Evolutionary conservation across 2,888 invertebrate species (phyloP), one percentile per base, ranked within the genome.

Genomic region (Orthosia incerta): DNA sequence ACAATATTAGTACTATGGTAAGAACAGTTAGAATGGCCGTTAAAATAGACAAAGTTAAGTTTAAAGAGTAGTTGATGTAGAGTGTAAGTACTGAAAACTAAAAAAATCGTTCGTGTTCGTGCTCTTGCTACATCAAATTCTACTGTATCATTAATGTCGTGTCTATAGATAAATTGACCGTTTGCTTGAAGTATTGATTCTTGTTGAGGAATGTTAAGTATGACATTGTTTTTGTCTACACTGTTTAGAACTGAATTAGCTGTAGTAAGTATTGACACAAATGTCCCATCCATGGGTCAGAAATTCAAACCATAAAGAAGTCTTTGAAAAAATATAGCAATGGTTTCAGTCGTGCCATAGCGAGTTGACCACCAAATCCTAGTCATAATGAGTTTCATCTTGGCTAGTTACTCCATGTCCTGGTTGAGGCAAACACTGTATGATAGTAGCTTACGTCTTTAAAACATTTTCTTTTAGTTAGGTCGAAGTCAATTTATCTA

Each of bases 111-210:
- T 71, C 13, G 59, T 68, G 65, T 80, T 80, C 48, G 56, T 64
- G 71, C 63, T 53, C 5, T 48, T 60, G 60, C 39, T 74, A 71
- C 67, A 31, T 56, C n/a, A 62, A 70, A 62, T 57, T 39, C n/a
- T 69, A 60, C 55, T 67, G 13, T 12, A 53, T 62, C 46, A 69
- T 48, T 63, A 13, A 57, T 60, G 23, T 51, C 1, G 9, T 62
- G 57, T 60, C 57, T 0, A 75, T 80, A 83, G 83, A 83, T 77
- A 73, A 80, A 83, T 77, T 73, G 73, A 83, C 75, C 9, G 23
- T 39, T 39, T 39, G 20, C 48, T 26, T 45, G n/a, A 20, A 23
- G 23, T 9, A 20, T 15, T 9, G n/a, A 7, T 39, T 57, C 0
- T 45, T 39, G 18, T 11, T 20, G n/a, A 23, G 16, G 3, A 57